Evolutionary conservation across 2,888 invertebrate species (phyloP).

Genomic region (Cephalotes varians): DNA sequence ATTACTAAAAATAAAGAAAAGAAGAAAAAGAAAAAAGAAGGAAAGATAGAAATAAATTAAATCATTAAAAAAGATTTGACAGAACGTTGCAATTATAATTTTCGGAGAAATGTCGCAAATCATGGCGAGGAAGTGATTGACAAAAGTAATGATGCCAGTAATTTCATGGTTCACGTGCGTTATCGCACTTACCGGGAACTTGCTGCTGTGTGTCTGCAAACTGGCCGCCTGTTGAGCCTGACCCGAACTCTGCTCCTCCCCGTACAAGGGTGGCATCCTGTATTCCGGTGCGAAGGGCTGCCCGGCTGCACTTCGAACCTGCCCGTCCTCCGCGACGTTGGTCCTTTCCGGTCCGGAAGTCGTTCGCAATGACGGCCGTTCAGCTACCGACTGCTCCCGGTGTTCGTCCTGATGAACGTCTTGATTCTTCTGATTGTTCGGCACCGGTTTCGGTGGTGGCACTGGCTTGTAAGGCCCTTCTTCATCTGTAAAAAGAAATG

Average conservation of each 20-base stretch:
- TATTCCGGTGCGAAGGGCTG: conserved; percentile 79
- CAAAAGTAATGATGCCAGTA: conserved; percentile 9
- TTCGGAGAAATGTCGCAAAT: neutral
- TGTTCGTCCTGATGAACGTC: conserved; percentile 88
- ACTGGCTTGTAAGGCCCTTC: conserved; percentile 88
- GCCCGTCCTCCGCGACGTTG: conserved; percentile 83
- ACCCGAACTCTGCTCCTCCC: conserved; percentile 85
- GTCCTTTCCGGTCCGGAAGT: conserved; percentile 67
- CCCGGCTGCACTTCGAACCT: conserved; percentile 78
- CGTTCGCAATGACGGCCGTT: conserved; percentile 58
- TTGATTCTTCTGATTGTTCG: conserved; percentile 80
- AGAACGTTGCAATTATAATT: neutral
- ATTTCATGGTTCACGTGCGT: conserved; percentile 62
- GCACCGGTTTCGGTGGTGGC: conserved; percentile 88
- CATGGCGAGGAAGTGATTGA: too few relatives aligned
- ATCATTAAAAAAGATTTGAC: neutral
- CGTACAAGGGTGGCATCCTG: conserved; percentile 85
- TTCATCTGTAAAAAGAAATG: conserved; percentile 85
- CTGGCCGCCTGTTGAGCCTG: conserved; percentile 84
- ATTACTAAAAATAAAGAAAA: neutral
- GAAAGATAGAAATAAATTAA: neutral
- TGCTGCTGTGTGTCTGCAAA: conserved; percentile 92
- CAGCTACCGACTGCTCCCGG: conserved; percentile 87
- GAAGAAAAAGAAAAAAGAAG: neutral
- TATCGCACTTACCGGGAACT: conserved; percentile 90